Evolutionary conservation across 2,888 invertebrate genomes (phyloP).

Genomic region (Frankliniella fusca): DNA sequence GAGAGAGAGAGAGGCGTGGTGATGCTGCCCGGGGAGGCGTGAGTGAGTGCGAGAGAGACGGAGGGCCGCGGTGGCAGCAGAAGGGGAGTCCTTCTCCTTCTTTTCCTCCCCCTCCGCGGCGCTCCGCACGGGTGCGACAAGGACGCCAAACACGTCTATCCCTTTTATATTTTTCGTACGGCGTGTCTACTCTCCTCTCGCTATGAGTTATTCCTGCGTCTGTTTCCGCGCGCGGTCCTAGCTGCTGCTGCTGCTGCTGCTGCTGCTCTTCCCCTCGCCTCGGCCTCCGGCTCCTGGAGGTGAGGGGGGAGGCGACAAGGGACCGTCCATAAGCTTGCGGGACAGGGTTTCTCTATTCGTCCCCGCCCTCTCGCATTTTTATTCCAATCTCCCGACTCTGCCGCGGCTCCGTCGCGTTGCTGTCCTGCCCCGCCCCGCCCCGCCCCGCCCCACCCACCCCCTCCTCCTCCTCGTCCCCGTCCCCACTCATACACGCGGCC

Average conservation of each 20-base stretch:
- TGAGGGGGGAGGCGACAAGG: background rate
- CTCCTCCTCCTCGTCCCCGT: background rate
- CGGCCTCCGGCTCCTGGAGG: background rate
- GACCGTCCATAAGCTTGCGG: background rate
- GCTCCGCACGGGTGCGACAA: background rate
- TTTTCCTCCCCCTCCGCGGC: background rate
- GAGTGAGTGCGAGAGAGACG: background rate
- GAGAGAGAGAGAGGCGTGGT: background rate
- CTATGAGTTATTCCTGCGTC: slow-evolving; percentile 24
- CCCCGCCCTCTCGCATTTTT: slow-evolving; percentile 2
- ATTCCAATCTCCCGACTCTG: background rate
- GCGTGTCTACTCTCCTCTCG: slow-evolving; percentile 22
- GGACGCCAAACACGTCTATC: background rate
- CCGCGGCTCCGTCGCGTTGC: too few species aligned
- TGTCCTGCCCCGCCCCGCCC: background rate
- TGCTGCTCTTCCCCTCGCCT: background rate
- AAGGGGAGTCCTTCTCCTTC: background rate
- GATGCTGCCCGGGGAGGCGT: background rate
- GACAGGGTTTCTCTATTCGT: background rate
- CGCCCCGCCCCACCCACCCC: background rate
- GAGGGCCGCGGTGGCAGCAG: background rate
- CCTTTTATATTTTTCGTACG: slow-evolving; percentile 26
- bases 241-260: slow-evolving; percentile 4
- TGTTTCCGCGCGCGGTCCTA: slow-evolving; percentile 9
- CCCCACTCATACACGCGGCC: background rate